Percentiles rank a stretch among this genome's conserved stretches.
Evolutionary conservation across 1,140 invertebrate genomes (phyloP).

Genomic region (Neodiprion pinetum): DNA sequence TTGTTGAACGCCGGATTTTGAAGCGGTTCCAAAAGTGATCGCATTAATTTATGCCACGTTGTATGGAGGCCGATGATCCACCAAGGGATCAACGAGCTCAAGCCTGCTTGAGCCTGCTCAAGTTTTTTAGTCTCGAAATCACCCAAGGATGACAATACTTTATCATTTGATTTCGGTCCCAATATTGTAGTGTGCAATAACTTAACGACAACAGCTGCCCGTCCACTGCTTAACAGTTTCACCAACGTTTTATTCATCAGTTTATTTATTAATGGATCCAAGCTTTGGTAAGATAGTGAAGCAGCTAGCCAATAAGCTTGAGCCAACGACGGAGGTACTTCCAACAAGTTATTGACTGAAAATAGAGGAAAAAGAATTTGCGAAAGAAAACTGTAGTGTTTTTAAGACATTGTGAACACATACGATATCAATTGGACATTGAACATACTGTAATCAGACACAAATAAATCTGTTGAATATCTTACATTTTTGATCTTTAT

Average conservation of each 20-base stretch:
- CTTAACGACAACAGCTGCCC: constrained; percentile 52
- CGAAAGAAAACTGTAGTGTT: neutral
- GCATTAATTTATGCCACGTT: constrained; percentile 52
- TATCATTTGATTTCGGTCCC: constrained; percentile 27
- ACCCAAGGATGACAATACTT: constrained; percentile 21
- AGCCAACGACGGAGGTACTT: constrained; percentile 40
- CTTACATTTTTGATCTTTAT: constrained; percentile 1
- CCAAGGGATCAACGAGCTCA: constrained; percentile 50
- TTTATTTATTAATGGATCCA: constrained; percentile 48
- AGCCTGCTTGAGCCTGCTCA: constrained; percentile 45
- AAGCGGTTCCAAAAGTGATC: constrained; percentile 50
- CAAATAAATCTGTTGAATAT: neutral
- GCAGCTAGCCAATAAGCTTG: constrained; percentile 49
- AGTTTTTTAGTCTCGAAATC: constrained; percentile 32
- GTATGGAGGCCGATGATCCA: constrained; percentile 48
- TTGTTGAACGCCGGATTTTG: constrained; percentile 55
- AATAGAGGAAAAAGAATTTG: constrained; percentile 6
- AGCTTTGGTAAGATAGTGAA: constrained; percentile 38
- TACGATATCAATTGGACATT: neutral
- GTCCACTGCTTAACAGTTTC: constrained; percentile 53
- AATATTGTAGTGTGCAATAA: constrained; percentile 48
- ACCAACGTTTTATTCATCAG: constrained; percentile 43
- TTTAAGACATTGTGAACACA: neutral
- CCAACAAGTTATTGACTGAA: constrained; percentile 49
- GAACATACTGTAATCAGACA: neutral